Base-by-base conservation (phyloP, 2,888 invertebrate genomes). In the Conchocele bisecta region DNA sequence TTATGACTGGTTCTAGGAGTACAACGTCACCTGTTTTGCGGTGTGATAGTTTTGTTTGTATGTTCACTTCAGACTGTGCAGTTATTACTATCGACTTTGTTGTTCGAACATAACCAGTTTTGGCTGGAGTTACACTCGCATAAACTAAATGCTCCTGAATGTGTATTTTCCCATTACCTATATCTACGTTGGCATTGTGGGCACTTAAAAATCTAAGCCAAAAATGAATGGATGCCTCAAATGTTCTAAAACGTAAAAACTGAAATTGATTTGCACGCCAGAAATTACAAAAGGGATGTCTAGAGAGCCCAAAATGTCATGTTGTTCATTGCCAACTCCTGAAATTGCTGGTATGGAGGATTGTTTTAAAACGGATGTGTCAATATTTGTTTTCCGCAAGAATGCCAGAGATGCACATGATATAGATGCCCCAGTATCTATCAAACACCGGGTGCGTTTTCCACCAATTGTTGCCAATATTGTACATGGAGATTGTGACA, bases 381-480 rank as follows among this genome's bases (percentile, higher is more conserved):
- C 15, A 46, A 46, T 20, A 15, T 15, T 15, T 5, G 46, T 46
- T 20, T 46, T 46, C 50, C 31, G 9, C 9, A 28, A 20, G 28
- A 11, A 46, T 46, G 11, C 4, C 26, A 31, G 22, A 11, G 46
- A 46, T 26, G 46, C 46, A 28, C 11, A 20, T 9, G 46, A 46
- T 26, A 46, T 46, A 26, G 11, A 5, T 9, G 46, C 46, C 3
- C 46, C 46, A 9, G 46, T 46, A 22, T 46, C 46, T 11, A 46
- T 28, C 28, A 46, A 46, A 46, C 46, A 46, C 7, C 46, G 46
- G n/a, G 29, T 51, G 28, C 20, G 28, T 20, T 51, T 46, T 26
- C 15, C 46, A 5, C 46, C 46, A 26, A 46, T 20, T 5, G 46
- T 20, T 11, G 28, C 22, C 3, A 46, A 28, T 13, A 46, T 46